phyloP scores from a whole-genome alignment of 1,140 invertebrate genomes.

The Brachionus asplanchnoidis region DNA sequence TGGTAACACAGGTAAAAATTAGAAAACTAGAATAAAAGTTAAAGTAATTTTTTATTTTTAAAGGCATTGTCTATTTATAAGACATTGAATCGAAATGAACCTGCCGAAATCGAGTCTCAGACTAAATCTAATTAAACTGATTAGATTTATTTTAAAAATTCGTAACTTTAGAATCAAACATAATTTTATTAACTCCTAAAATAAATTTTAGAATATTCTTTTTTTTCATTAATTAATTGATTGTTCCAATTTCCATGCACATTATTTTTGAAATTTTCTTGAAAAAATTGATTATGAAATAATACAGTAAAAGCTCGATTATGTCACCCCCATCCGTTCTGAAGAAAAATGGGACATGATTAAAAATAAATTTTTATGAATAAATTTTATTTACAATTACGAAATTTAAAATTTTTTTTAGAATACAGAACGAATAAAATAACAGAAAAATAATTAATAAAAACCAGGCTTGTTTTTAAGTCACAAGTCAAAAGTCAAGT shows the following conservation, averaged over 20 bases:
- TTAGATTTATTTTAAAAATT: background rate
- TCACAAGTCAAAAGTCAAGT: too few relatives aligned
- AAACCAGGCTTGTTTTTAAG: too few relatives aligned
- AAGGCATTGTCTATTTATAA: constrained; percentile 42
- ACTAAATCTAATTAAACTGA: background rate
- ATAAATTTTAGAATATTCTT: background rate
- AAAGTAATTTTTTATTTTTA: background rate
- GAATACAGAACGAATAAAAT: too few relatives aligned
- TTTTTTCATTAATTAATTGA: background rate
- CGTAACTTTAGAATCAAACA: background rate
- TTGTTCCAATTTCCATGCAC: too few relatives aligned
- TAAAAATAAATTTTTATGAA: too few relatives aligned
- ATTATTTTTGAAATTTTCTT: background rate
- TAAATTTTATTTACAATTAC: too few relatives aligned
- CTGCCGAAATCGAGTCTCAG: background rate
- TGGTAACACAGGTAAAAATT: constrained; percentile 27
- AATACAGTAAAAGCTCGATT: too few relatives aligned
- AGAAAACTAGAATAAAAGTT: background rate
- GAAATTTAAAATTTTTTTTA: too few relatives aligned
- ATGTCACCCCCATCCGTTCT: too few relatives aligned
- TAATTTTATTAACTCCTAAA: background rate
- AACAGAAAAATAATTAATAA: too few relatives aligned
- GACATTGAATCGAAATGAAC: background rate
- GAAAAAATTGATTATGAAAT: too few relatives aligned
- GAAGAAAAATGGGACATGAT: too few relatives aligned